Evolutionary conservation across 2,113 vertebrate species (phyloP).

Genomic region (Cranoglanis bouderius): DNA sequence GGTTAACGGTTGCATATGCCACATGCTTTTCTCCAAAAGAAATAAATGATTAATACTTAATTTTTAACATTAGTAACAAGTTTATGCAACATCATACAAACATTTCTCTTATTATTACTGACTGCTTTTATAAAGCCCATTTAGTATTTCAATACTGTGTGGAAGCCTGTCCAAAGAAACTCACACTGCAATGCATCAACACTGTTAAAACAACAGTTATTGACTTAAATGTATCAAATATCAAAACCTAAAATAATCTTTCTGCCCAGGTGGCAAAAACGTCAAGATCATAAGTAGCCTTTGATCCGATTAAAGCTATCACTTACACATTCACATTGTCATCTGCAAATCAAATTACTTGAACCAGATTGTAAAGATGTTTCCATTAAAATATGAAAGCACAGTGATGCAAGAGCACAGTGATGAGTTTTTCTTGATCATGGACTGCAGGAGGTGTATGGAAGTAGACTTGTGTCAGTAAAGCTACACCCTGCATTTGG

Average conservation of each 20-base stretch:
- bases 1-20: not conserved
- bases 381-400: conserved; percentile 21
- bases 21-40: not conserved
- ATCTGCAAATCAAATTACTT: conserved; percentile 3
- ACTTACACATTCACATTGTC: not conserved
- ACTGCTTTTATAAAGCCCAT: not conserved
- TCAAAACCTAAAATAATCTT: not conserved
- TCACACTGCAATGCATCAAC: not conserved
- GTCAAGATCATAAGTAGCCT: not conserved
- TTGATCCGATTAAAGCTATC: conserved; percentile 10
- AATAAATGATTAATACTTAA: not conserved
- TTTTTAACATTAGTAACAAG: not conserved
- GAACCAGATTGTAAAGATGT: conserved; percentile 18
- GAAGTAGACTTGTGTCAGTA: not conserved
- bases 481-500: conserved; percentile 1
- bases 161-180: not conserved
- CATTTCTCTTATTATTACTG: not conserved
- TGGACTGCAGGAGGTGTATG: conserved; percentile 8
- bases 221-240: conserved; percentile 7
- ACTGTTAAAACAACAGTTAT: not conserved
- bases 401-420: not conserved
- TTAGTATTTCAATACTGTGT: not conserved
- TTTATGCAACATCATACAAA: not conserved
- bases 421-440: conserved; percentile 22
- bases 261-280: not conserved